Conservation (phyloP, 2,113 vertebrate genomes). For the Serilophus lunatus region DNA sequence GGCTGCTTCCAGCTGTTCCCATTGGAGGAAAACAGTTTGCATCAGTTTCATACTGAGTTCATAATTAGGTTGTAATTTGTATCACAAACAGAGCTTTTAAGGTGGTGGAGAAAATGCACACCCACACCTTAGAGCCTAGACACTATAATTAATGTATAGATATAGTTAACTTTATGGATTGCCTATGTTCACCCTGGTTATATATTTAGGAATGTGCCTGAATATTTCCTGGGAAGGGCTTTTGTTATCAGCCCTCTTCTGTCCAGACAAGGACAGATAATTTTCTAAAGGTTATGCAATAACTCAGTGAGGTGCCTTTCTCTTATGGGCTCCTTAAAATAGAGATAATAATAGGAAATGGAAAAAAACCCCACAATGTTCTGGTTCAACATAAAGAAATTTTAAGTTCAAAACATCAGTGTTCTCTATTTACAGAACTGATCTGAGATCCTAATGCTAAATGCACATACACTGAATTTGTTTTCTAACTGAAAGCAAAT, state of each 20-base stretch:
- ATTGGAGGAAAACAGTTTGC: neutral
- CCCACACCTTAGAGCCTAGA: neutral
- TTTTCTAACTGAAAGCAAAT: neutral
- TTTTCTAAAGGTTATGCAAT: conserved; percentile 5
- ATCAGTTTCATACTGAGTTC: neutral
- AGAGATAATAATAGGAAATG: neutral
- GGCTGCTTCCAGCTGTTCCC: neutral
- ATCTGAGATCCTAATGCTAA: neutral
- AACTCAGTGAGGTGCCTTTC: neutral
- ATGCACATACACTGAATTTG: neutral
- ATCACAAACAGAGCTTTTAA: neutral
- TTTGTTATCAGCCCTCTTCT: neutral
- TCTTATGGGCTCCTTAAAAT: neutral
- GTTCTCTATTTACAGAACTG: neutral
- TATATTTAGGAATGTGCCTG: neutral
- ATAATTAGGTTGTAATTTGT: neutral
- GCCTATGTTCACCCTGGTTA: neutral
- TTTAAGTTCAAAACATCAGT: neutral
- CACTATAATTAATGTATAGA: neutral
- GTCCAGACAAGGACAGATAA: neutral
- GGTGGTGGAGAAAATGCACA: neutral
- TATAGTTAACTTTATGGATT: neutral
- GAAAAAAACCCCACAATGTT: neutral
- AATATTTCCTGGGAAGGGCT: neutral
- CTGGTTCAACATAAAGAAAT: neutral